Conservation (phyloP, 2,113 vertebrate genomes). For the Megaptera novaeangliae region DNA sequence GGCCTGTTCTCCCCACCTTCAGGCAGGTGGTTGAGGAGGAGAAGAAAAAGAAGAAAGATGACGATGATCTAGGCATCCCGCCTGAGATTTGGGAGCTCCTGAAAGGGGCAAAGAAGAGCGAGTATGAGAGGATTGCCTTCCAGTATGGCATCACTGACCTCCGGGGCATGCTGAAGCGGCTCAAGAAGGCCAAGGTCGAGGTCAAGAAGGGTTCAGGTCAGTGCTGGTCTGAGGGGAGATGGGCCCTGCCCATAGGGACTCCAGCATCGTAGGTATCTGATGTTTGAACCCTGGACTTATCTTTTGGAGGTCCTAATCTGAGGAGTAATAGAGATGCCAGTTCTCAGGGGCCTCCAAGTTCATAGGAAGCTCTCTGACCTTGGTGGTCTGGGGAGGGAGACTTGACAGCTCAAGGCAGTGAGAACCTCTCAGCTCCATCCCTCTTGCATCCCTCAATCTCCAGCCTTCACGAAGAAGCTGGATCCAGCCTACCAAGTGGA, state of each 20-base stretch:
- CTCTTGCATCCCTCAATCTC: not conserved
- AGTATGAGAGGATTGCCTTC: constrained; percentile 94
- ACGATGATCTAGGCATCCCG: constrained; percentile 81
- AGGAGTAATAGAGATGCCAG: not conserved
- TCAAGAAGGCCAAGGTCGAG: constrained; percentile 90
- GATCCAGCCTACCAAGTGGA: constrained; percentile 89
- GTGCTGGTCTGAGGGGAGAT: fast-evolving
- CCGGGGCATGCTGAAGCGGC: constrained; percentile 89
- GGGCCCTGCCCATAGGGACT: no score
- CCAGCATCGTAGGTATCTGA: fast-evolving
- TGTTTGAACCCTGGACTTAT: not conserved
- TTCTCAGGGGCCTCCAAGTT: not conserved
- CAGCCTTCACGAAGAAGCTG: constrained; percentile 90
- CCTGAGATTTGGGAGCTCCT: constrained; percentile 92
- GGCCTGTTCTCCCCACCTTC: not conserved
- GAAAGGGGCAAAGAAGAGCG: constrained; percentile 88
- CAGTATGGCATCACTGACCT: constrained; percentile 95
- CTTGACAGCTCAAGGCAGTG: no score
- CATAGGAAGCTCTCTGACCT: not conserved
- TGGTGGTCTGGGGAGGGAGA: not conserved
- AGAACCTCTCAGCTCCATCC: fast-evolving
- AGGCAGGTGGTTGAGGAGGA: constrained; percentile 80
- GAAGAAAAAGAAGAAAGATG: constrained; percentile 79
- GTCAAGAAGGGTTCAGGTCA: constrained; percentile 89
- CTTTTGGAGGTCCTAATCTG: not conserved